phyloP scores from a whole-genome alignment of 1,140 invertebrate species.

The Cotesia typhae region DNA sequence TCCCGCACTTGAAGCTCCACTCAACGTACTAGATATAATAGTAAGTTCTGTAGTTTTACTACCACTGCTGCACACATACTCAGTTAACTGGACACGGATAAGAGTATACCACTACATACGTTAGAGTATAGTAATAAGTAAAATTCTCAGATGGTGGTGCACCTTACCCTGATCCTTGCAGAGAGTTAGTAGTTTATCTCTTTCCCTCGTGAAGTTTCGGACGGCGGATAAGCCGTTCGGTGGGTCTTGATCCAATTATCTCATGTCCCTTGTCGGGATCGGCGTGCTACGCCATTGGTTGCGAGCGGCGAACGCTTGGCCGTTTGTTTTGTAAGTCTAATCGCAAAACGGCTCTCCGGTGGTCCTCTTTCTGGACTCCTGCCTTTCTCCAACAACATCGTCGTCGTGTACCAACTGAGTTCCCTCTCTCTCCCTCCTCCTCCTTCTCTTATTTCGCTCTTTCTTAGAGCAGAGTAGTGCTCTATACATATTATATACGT shows the following conservation, averaged over 20 bases:
- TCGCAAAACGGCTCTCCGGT: slow-evolving; percentile 60
- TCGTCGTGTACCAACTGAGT: slow-evolving; percentile 25
- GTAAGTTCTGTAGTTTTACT: too few relatives aligned
- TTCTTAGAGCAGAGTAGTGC: not conserved
- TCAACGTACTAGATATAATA: too few relatives aligned
- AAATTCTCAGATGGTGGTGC: not conserved
- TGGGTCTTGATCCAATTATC: slow-evolving; percentile 64
- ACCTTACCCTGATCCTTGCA: slow-evolving; percentile 14
- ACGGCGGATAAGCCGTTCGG: slow-evolving; percentile 32
- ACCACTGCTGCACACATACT: too few relatives aligned
- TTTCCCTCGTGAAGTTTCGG: slow-evolving; percentile 31
- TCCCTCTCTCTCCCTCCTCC: slow-evolving; percentile 18
- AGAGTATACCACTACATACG: too few relatives aligned
- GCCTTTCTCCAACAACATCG: slow-evolving; percentile 32
- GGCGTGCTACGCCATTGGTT: slow-evolving; percentile 63
- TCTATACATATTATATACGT: too few relatives aligned
- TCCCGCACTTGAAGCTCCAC: not conserved
- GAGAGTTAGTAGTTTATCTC: slow-evolving; percentile 14
- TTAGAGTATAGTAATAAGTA: not conserved
- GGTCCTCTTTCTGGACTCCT: slow-evolving; percentile 48
- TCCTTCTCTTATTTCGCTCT: not conserved
- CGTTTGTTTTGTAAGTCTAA: slow-evolving; percentile 68
- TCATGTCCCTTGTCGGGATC: slow-evolving; percentile 63
- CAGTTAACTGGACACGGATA: too few relatives aligned
- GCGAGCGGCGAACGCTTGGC: slow-evolving; percentile 54